Base-by-base conservation (phyloP, 2,113 vertebrate species). In the Canis aureus region DNA sequence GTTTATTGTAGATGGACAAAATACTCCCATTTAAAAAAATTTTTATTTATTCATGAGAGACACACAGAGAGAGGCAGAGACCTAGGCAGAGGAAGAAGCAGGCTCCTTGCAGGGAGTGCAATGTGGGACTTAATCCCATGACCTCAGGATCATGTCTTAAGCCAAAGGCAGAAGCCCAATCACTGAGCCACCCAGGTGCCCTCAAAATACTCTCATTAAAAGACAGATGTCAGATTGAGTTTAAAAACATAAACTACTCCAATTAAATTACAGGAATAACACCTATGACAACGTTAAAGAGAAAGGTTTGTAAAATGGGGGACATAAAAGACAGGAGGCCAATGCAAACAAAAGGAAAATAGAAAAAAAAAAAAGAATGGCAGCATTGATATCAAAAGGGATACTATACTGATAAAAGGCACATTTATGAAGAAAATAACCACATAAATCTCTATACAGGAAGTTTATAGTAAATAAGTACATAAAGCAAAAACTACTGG, bases 261-360 rank as follows among this genome's bases (percentile, higher is more conserved):
- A 80, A 55, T 69, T 57, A 73, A 16, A 82, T 85, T 62, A 69
- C 3, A 57, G 51, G 51, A 91, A 66, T 67, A 92, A 94, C 13
- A 60, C 20, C n/a, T 35, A 53, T 79, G 22, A 88, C 38, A 91
- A 60, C 81, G 22, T 85, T 81, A 74, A 60, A 35, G 92, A 76
- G n/a, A 92, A 91, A 71, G 10, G 51, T 91, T 95, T 69, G 20
- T 94, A 92, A 88, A 92, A 89, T 89, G 0, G 55, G 80, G 25
- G 51, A 10, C 8, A 73, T 92, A 84, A 92, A 92, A 73, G 55
- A 89, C 11, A 85, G 2, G 8, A 94, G 11, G 5, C 32, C 53
- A 80, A 92, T 85, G 51, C 29, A 92, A 91, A 38, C 62, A 89
- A 96, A 91, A 85, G n/a, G 53, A 85, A 94, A 91, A 73, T 29